Base-by-base conservation (phyloP, 2,113 vertebrate species). In the Noctilio leporinus region DNA sequence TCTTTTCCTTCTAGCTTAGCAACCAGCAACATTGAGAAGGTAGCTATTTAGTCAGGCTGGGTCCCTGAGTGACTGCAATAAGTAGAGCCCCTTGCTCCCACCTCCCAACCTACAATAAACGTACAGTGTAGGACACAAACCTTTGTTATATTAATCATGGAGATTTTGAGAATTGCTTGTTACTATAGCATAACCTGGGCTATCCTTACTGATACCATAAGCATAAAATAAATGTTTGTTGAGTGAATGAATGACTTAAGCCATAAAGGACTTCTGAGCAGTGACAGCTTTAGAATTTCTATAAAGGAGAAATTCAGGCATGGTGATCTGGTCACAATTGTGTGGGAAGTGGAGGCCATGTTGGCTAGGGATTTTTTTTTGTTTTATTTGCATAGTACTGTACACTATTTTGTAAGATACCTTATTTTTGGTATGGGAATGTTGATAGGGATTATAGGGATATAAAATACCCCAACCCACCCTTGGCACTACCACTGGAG, bases 1-100 rank as follows among this genome's bases (percentile, higher is more conserved):
- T 86, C 80, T 90, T 89, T 92, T 86, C 45, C 59, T 85, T 80
- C 53, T 85, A 26, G n/a, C 26, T 95, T 40, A 86, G 84, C 65
- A 91, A 72, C 10, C 20, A 38, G 77, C 38, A 76, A 26, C 9
- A 4, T 91, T 91, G 55, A 69, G 51, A 93, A 69, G 94, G n/a
- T 64, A n/a, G 47, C 38, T 87, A 16, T 26, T 65, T 38, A 40
- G 59, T 92, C 14, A 55, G 38, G 14, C 24, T 84, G 28, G 47
- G 55, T 45, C 55, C 47, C 28, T 62, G 65, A 82, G 69, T 64
- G 55, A 65, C 38, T 83, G 55, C 26, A 82, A 43, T 65, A 77
- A 76, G 35, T 12, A 83, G 24, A 84, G 30, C 14, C 30, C 65
- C 30, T n/a, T n/a, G n/a, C n/a, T n/a, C n/a, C n/a, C n/a, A n/a